These are phyloP conservation scores for Mobula birostris DNA, from an alignment of 2,113 vertebrate species.

Conservation along the genomic window DNA sequence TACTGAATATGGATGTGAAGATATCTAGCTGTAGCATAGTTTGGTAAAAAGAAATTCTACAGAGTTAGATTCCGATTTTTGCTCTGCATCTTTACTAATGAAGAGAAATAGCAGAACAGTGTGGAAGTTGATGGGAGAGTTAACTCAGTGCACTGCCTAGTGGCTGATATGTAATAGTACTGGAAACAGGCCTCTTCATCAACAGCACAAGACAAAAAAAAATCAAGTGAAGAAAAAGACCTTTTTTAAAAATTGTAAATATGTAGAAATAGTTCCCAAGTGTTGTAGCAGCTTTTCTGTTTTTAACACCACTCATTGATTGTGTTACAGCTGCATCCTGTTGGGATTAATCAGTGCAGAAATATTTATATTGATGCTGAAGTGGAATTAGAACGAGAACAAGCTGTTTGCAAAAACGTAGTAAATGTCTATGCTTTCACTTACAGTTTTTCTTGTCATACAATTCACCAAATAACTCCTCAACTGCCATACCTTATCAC, in stretches of 20 bases:
- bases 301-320: conserved; percentile 18
- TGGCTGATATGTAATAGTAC: background rate
- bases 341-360: background rate
- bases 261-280: background rate
- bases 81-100: background rate
- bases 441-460: background rate
- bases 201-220: background rate
- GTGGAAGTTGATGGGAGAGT: background rate
- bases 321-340: background rate
- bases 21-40: background rate
- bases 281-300: conserved; percentile 9
- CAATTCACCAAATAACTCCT: background rate
- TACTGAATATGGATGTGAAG: background rate
- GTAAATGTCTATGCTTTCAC: background rate
- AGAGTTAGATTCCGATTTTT: background rate
- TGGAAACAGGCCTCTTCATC: background rate
- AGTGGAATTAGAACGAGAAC: background rate
- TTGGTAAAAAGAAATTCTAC: background rate
- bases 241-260: background rate
- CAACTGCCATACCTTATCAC: background rate
- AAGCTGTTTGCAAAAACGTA: background rate
- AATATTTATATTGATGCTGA: conserved; percentile 9
- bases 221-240: background rate
- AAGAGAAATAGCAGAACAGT: background rate
- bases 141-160: conserved; percentile 27